phyloP scores from a whole-genome alignment of 2,888 invertebrate genomes.

The Hoplodrina blanda region DNA sequence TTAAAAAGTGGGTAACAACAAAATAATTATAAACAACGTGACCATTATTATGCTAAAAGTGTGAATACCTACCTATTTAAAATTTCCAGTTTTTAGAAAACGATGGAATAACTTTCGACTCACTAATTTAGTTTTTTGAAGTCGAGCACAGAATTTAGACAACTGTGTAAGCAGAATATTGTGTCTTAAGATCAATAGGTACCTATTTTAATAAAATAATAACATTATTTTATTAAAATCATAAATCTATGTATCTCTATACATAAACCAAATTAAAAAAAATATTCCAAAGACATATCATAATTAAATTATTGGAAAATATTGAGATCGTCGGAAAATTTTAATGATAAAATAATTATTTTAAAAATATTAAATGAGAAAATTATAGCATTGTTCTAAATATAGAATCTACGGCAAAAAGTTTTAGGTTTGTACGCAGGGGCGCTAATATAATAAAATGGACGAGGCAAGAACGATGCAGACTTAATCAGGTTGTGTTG shows the following conservation, averaged over 20 bases:
- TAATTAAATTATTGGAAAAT: not conserved
- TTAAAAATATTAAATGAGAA: not conserved
- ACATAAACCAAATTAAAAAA: not conserved
- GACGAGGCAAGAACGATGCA: slow-evolving; percentile 2
- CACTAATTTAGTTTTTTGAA: no score
- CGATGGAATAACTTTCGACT: no score
- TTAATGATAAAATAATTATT: not conserved
- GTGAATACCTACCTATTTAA: no score
- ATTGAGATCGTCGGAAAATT: no score
- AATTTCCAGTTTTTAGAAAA: no score
- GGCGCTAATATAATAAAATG: slow-evolving; percentile 45
- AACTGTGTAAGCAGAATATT: not conserved
- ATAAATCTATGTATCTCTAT: not conserved
- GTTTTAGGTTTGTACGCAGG: slow-evolving; percentile 9
- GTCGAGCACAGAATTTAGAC: not conserved
- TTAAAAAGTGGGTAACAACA: no score
- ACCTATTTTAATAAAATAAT: not conserved
- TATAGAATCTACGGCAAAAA: slow-evolving; percentile 10
- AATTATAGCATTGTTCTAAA: slow-evolving; percentile 3
- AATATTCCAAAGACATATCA: not conserved
- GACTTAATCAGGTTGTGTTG: slow-evolving; percentile 33
- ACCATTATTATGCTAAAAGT: no score
- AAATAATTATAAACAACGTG: no score
- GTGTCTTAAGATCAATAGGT: not conserved
- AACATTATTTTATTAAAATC: not conserved